Evolutionary conservation across 2,113 vertebrate genomes (phyloP).

Genomic region (Nanorana parkeri): DNA sequence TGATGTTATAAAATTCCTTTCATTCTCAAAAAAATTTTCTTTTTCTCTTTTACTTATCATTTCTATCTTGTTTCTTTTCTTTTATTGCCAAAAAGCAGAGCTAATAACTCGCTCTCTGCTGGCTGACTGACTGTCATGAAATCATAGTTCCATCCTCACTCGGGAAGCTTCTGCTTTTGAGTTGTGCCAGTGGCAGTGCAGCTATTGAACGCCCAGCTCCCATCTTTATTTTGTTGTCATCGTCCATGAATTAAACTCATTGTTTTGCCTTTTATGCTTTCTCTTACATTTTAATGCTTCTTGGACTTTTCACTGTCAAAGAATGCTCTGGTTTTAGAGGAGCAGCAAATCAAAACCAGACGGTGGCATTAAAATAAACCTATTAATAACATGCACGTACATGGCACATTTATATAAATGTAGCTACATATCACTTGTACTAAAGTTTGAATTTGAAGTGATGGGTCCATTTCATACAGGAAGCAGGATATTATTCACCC

Average conservation of each 20-base stretch:
- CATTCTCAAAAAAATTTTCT: conserved; percentile 34
- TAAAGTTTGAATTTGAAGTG: no score
- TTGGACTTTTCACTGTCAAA: neutral
- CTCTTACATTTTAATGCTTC: neutral
- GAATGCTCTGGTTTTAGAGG: neutral
- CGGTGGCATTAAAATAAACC: neutral
- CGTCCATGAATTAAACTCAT: conserved; percentile 18
- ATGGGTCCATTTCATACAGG: no score
- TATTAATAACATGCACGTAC: no score
- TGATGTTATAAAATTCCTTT: conserved; percentile 29
- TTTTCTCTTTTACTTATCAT: conserved; percentile 42
- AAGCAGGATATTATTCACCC: no score
- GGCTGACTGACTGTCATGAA: conserved; percentile 18
- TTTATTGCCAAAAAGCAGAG: conserved; percentile 41
- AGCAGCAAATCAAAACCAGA: neutral
- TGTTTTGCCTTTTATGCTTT: conserved; percentile 7
- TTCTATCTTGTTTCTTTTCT: conserved; percentile 45
- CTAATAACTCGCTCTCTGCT: neutral
- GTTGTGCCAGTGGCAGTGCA: conserved; percentile 34
- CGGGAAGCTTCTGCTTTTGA: conserved; percentile 25
- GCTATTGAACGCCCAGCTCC: conserved; percentile 4
- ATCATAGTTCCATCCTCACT: conserved; percentile 41
- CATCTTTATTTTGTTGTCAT: conserved; percentile 54
- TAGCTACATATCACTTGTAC: no score
- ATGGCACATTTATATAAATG: no score